A percentile compares a stretch with the other conserved stretches of the same genome.
These are phyloP conservation scores for Nomada ruficornis DNA, from an alignment of 2,888 invertebrate genomes.

Conservation along the genomic window DNA sequence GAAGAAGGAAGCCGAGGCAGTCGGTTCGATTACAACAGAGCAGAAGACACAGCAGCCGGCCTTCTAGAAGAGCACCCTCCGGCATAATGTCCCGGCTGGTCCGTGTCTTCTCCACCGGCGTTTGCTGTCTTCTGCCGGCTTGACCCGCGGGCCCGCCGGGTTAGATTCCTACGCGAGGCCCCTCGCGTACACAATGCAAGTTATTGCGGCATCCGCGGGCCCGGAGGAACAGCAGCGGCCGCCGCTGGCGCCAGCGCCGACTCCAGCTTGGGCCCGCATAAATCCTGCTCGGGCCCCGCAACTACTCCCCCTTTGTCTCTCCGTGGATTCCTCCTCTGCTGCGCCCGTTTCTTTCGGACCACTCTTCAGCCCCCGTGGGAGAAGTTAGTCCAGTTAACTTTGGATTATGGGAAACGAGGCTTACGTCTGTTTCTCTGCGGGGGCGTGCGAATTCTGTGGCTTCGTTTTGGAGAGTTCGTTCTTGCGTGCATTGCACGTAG, in stretches of 20 bases:
- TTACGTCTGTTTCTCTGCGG: background rate
- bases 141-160: conserved; percentile 83
- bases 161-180: conserved; percentile 80
- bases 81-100: conserved; percentile 70
- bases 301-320: conserved; percentile 25
- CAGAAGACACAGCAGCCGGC: conserved; percentile 42
- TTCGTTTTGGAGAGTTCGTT: too few relatives aligned
- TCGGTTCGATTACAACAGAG: conserved; percentile 74
- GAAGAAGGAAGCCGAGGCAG: conserved; percentile 39
- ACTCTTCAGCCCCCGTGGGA: conserved; percentile 8
- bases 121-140: conserved; percentile 72
- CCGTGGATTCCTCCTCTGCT: conserved; percentile 10
- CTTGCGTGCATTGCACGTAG: too few relatives aligned
- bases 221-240: conserved; percentile 74
- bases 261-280: conserved; percentile 62
- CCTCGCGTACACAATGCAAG: conserved; percentile 83
- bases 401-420: background rate
- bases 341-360: conserved; percentile 5
- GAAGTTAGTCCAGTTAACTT: background rate
- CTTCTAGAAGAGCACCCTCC: conserved; percentile 65
- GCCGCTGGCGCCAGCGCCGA: conserved; percentile 80
- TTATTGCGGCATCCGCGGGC: conserved; percentile 81
- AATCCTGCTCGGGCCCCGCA: conserved; percentile 54
- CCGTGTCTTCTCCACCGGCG: conserved; percentile 62
- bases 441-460: too few relatives aligned